Evolutionary conservation across 1,140 invertebrate genomes (phyloP).

Genomic region (Chrysoperla carnea): DNA sequence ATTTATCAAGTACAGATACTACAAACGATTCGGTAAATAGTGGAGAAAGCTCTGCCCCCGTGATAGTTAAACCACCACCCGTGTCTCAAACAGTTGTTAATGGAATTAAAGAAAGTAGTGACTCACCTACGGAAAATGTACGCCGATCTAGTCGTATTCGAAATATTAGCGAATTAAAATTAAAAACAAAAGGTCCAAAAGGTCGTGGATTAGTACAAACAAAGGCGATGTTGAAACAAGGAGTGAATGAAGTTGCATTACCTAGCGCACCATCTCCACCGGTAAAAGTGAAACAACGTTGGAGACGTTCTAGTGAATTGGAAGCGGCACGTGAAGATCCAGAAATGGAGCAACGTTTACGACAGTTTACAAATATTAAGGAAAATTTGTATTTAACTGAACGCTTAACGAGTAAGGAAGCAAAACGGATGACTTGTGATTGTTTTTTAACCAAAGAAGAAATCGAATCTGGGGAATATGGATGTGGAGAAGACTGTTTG

Average conservation of each 20-base stretch:
- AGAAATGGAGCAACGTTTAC: constrained; percentile 52
- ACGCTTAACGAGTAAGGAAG: constrained; percentile 67
- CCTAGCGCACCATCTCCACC: constrained; percentile 28
- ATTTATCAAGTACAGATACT: neutral
- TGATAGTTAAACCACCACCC: no score
- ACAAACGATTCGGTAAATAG: neutral
- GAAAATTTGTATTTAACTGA: constrained; percentile 77
- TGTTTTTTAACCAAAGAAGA: constrained; percentile 84
- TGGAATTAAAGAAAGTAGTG: neutral
- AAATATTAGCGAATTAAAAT: constrained; percentile 33
- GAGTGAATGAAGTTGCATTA: constrained; percentile 15
- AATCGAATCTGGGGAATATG: constrained; percentile 58
- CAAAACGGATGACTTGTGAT: constrained; percentile 87
- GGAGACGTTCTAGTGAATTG: constrained; percentile 65
- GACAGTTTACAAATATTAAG: constrained; percentile 58
- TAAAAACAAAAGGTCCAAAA: constrained; percentile 33
- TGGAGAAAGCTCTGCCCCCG: neutral
- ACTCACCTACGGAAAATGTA: constrained; percentile 11
- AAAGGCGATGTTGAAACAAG: constrained; percentile 23
- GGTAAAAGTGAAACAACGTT: constrained; percentile 72
- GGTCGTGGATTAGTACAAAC: constrained; percentile 34
- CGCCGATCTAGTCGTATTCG: constrained; percentile 36
- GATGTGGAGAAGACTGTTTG: constrained; percentile 90
- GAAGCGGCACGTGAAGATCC: constrained; percentile 30
- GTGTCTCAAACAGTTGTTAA: neutral